These are phyloP conservation scores for Drosophila nr. medialis DNA, from an alignment of 2,888 invertebrate genomes.

Conservation along the genomic window DNA sequence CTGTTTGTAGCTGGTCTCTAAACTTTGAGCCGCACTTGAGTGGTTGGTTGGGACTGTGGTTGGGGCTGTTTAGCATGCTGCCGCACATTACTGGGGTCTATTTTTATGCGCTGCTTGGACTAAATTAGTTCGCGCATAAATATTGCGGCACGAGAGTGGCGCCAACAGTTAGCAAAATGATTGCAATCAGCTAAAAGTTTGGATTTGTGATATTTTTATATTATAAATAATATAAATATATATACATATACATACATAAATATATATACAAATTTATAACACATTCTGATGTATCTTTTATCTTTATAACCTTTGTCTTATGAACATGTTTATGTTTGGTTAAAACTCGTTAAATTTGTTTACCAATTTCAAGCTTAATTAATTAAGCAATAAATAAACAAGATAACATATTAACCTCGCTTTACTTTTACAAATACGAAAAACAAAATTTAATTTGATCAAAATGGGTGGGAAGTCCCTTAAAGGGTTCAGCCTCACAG, in stretches of 20 bases:
- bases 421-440: not conserved
- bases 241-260: too few relatives aligned
- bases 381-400: not conserved
- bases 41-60: not conserved
- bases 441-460: not conserved
- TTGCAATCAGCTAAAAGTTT: not conserved
- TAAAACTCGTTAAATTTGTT: not conserved
- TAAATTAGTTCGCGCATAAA: slow-evolving; percentile 73
- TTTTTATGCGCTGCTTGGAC: slow-evolving; percentile 59
- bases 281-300: too few relatives aligned
- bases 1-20: slow-evolving; percentile 18
- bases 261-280: not conserved
- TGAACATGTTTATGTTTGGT: not conserved
- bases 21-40: slow-evolving; percentile 37
- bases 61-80: slow-evolving; percentile 34
- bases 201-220: not conserved
- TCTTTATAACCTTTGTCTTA: not conserved
- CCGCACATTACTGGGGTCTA: slow-evolving; percentile 44
- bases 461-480: not conserved
- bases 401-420: not conserved
- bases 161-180: slow-evolving; percentile 31
- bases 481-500: slow-evolving; percentile 44
- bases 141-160: slow-evolving; percentile 45
- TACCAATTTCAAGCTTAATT: not conserved
- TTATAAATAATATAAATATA: not conserved